phyloP scores from a whole-genome alignment of 2,113 vertebrate species.

The Silurus asotus region DNA sequence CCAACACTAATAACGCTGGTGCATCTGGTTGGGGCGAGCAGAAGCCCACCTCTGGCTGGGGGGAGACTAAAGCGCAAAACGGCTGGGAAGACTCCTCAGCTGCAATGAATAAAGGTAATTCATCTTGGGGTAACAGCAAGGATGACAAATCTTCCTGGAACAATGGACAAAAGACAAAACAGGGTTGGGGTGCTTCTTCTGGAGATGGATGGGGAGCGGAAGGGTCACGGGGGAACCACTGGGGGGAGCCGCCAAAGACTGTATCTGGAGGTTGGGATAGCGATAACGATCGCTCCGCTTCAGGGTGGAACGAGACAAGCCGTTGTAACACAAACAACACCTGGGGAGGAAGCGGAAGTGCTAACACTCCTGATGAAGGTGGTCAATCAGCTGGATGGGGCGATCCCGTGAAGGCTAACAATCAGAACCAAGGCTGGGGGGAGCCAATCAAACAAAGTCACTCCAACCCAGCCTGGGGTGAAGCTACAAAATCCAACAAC shows the following conservation, averaged over 20 bases:
- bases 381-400: conserved; percentile 78
- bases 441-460: conserved; percentile 76
- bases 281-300: conserved; percentile 87
- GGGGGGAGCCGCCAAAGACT: conserved; percentile 86
- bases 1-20: conserved; percentile 62
- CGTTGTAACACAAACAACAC: conserved; percentile 76
- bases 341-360: conserved; percentile 79
- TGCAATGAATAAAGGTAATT: conserved; percentile 80
- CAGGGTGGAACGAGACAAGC: conserved; percentile 86
- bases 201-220: conserved; percentile 76
- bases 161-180: conserved; percentile 85
- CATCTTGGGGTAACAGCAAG: conserved; percentile 76
- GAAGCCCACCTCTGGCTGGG: conserved; percentile 80
- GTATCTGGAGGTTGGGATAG: conserved; percentile 83
- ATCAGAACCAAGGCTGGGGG: conserved; percentile 84
- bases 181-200: conserved; percentile 77
- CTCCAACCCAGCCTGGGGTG: conserved; percentile 77
- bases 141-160: conserved; percentile 83
- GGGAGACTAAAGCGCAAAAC: conserved; percentile 82
- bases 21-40: conserved; percentile 75
- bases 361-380: conserved; percentile 75
- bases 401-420: conserved; percentile 75
- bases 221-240: conserved; percentile 76
- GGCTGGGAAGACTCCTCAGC: conserved; percentile 79
- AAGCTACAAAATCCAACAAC: conserved; percentile 68